phyloP scores from a whole-genome alignment of 2,888 invertebrate genomes.

The Tholera decimalis region DNA sequence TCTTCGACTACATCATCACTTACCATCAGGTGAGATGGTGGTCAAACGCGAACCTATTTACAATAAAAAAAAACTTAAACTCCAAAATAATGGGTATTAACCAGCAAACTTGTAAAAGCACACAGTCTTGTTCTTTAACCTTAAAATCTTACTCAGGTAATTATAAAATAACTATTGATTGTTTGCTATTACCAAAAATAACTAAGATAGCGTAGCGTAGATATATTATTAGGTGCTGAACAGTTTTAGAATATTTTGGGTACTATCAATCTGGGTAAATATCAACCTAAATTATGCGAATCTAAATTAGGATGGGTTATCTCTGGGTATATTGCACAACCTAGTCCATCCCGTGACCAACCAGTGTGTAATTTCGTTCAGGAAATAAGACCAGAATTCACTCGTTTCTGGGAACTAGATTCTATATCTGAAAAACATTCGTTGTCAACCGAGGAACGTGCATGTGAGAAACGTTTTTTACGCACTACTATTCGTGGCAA shows the following conservation, averaged over 20 bases:
- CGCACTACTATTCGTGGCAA: background rate
- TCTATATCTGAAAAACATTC: slow-evolving; percentile 18
- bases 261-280: slow-evolving; percentile 2
- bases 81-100: slow-evolving; percentile 55
- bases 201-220: slow-evolving; percentile 17
- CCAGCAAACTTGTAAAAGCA: slow-evolving; percentile 37
- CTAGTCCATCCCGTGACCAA: slow-evolving; percentile 6
- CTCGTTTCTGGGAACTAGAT: slow-evolving; percentile 17
- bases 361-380: slow-evolving; percentile 14
- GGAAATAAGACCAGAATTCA: slow-evolving; percentile 7
- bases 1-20: too few species aligned
- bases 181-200: too few species aligned
- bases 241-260: slow-evolving; percentile 23
- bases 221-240: slow-evolving; percentile 31
- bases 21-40: too few species aligned
- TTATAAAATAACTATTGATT: too few species aligned
- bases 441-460: slow-evolving; percentile 19
- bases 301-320: too few species aligned
- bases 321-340: too few species aligned
- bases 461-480: slow-evolving; percentile 28
- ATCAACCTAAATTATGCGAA: too few species aligned
- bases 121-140: slow-evolving; percentile 39
- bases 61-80: too few species aligned
- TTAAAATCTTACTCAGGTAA: slow-evolving; percentile 13
- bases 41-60: too few species aligned